Percentiles rank a stretch among this genome's conserved stretches.
Evolutionary conservation across 1,140 invertebrate genomes (phyloP).

Genomic region (Steinernema feltiae): DNA sequence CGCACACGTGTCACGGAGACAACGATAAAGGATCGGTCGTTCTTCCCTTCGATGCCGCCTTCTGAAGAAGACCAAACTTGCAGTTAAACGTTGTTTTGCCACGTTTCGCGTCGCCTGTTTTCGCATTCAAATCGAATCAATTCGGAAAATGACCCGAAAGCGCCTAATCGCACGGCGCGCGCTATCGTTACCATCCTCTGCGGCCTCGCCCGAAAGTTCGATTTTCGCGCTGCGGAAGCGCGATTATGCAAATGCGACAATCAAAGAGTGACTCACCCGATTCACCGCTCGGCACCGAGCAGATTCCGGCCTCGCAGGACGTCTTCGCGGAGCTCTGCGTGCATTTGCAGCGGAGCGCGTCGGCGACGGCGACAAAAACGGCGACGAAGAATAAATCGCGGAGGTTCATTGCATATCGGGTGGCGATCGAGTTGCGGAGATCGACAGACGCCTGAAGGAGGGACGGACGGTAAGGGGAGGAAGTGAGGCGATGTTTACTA

Average conservation of each 20-base stretch:
- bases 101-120: no score
- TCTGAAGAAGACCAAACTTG: no score
- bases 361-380: background rate
- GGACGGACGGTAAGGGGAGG: background rate
- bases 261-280: background rate
- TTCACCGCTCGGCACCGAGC: background rate
- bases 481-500: background rate
- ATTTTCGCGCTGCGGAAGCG: background rate
- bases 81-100: no score
- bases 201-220: no score
- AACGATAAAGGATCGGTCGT: no score
- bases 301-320: background rate
- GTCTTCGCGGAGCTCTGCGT: slow-evolving; percentile 7
- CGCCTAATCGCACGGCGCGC: no score
- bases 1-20: no score
- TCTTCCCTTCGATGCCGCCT: no score
- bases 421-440: background rate
- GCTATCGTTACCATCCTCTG: no score
- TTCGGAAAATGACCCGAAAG: no score
- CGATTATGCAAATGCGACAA: background rate
- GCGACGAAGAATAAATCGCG: background rate
- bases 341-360: background rate
- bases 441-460: background rate
- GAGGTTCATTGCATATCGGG: slow-evolving; percentile 4
- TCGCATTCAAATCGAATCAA: no score